These are phyloP conservation scores for Calyptomena viridis DNA, from an alignment of 2,113 vertebrate species.

Conservation along the genomic window DNA sequence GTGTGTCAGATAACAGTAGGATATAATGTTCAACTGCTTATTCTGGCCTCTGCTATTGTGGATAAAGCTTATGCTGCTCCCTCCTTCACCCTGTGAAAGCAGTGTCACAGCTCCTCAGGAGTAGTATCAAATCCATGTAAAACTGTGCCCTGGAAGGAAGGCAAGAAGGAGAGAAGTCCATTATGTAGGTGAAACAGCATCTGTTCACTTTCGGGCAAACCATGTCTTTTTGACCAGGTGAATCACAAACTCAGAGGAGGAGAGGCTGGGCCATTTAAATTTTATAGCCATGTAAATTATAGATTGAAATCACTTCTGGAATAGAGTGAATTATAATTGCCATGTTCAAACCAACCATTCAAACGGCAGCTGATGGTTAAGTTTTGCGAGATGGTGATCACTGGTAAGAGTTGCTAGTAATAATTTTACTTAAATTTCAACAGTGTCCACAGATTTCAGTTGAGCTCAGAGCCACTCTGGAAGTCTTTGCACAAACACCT, in stretches of 20 bases:
- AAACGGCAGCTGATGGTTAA: not conserved
- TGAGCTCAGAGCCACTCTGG: not conserved
- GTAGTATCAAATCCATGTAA: not conserved
- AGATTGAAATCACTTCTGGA: conserved; percentile 28
- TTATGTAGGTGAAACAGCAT: not conserved
- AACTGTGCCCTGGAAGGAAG: not conserved
- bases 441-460: not conserved
- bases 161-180: not conserved
- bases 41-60: not conserved
- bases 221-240: not conserved
- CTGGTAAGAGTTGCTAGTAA: not conserved
- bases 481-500: not conserved
- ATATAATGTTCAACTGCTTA: not conserved
- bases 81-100: not conserved
- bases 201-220: fast-evolving
- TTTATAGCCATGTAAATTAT: conserved; percentile 22
- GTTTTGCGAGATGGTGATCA: not conserved
- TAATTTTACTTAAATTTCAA: conserved; percentile 28
- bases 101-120: not conserved
- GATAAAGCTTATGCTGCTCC: not conserved
- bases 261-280: not conserved
- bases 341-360: not conserved
- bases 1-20: not conserved
- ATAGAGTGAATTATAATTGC: not conserved
- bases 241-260: not conserved